Conservation (phyloP, 1,140 invertebrate species). For the Asbolus verrucosus region DNA sequence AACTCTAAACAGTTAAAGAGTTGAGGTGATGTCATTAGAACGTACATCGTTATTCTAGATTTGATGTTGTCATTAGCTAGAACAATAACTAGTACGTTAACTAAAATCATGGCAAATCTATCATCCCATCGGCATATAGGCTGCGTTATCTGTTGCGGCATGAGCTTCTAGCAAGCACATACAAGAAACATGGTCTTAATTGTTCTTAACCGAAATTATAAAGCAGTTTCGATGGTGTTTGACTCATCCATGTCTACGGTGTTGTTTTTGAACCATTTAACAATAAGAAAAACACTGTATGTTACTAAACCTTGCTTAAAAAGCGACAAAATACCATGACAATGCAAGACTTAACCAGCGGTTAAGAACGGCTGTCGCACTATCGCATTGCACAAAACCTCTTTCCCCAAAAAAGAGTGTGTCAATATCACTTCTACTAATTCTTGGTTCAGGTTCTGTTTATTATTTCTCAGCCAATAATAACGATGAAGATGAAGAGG, state of each 20-base stretch:
- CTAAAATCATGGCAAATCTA: conserved; percentile 18
- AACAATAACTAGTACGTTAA: conserved; percentile 17
- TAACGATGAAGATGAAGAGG: conserved; percentile 82
- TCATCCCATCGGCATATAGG: conserved; percentile 15
- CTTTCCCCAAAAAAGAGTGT: conserved; percentile 73
- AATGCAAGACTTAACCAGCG: conserved; percentile 58
- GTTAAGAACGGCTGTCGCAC: conserved; percentile 61
- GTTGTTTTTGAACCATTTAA: neutral
- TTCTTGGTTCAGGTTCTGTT: conserved; percentile 85
- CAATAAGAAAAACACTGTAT: neutral
- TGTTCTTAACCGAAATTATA: conserved; percentile 53
- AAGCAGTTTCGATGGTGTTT: conserved; percentile 61
- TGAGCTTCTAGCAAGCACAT: conserved; percentile 40
- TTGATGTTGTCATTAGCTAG: conserved; percentile 35
- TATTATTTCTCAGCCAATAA: conserved; percentile 90
- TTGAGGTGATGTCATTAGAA: conserved; percentile 13
- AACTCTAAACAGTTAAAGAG: conserved; percentile 14
- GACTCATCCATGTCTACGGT: conserved; percentile 12
- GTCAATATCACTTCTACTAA: conserved; percentile 74
- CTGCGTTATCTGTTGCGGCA: conserved; percentile 10
- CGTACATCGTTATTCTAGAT: conserved; percentile 6
- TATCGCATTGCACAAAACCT: conserved; percentile 67
- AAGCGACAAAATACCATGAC: neutral
- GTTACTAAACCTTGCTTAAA: neutral
- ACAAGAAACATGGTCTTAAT: conserved; percentile 36